Conservation (phyloP, 2,797 vertebrate genomes). For the Gymnothorax reevesii region DNA sequence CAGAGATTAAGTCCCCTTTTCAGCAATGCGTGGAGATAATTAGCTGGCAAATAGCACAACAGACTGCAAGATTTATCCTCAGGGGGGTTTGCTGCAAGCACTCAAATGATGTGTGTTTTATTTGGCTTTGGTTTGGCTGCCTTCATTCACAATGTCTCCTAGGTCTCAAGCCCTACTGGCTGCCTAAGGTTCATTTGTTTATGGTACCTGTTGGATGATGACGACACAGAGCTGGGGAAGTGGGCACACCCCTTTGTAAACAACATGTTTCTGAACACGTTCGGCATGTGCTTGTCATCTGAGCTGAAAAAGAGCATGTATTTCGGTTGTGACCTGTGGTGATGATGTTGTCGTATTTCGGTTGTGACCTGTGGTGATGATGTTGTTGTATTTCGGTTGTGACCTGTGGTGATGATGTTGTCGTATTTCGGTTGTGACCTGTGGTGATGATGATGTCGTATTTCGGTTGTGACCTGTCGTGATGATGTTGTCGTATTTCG, state of each 20-base stretch:
- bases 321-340: background rate
- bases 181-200: background rate
- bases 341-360: background rate
- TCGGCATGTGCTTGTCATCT: background rate
- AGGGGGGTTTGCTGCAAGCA: slow-evolving; percentile 30
- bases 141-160: slow-evolving; percentile 32
- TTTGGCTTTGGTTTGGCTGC: slow-evolving; percentile 48
- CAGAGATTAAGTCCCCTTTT: slow-evolving; percentile 11
- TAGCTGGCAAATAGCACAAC: slow-evolving; percentile 54
- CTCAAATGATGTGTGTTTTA: slow-evolving; percentile 55
- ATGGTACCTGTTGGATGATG: background rate
- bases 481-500: background rate
- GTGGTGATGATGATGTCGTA: too few relatives aligned
- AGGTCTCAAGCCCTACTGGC: slow-evolving; percentile 50
- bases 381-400: too few relatives aligned
- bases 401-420: too few relatives aligned
- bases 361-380: too few relatives aligned
- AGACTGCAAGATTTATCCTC: slow-evolving; percentile 43
- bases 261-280: background rate
- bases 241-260: background rate
- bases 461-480: too few relatives aligned
- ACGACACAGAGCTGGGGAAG: background rate
- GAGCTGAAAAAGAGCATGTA: background rate
- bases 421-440: too few relatives aligned
- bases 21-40: slow-evolving; percentile 40